Conservation (phyloP, 1,140 invertebrate genomes). For the Lepidurus couesii region DNA sequence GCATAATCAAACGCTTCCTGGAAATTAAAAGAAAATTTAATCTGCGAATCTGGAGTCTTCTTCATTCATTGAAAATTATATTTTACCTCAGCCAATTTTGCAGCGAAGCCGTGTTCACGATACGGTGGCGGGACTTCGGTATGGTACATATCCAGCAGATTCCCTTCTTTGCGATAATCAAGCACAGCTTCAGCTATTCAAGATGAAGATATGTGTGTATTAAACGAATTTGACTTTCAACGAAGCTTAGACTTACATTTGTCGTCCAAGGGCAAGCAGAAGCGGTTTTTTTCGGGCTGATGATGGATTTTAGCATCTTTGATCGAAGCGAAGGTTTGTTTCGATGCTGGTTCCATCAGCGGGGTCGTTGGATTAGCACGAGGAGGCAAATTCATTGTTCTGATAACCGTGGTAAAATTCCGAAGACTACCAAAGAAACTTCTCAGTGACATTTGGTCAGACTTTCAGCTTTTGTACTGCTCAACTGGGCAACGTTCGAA, state of each 20-base stretch:
- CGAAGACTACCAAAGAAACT: background rate
- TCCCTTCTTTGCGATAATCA: constrained; percentile 38
- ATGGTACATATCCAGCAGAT: constrained; percentile 52
- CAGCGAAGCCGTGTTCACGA: constrained; percentile 57
- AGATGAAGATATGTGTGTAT: background rate
- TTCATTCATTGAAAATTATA: constrained; percentile 35
- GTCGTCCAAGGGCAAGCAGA: constrained; percentile 16
- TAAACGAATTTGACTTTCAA: background rate
- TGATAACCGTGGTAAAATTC: background rate
- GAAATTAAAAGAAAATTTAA: constrained; percentile 38
- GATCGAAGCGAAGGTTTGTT: constrained; percentile 12
- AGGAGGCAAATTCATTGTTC: background rate
- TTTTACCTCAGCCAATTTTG: constrained; percentile 56
- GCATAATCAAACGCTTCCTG: constrained; percentile 61
- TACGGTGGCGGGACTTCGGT: constrained; percentile 55
- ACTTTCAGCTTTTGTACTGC: too few species aligned
- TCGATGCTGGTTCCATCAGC: background rate
- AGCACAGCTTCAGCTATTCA: constrained; percentile 3
- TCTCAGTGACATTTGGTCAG: background rate
- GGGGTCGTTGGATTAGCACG: background rate
- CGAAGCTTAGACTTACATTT: background rate
- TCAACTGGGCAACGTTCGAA: too few species aligned
- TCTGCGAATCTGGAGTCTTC: background rate
- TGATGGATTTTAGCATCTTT: constrained; percentile 23
- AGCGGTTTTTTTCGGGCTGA: constrained; percentile 2